phyloP scores from a whole-genome alignment of 2,888 invertebrate species.

The Teinopalpus imperialis region DNA sequence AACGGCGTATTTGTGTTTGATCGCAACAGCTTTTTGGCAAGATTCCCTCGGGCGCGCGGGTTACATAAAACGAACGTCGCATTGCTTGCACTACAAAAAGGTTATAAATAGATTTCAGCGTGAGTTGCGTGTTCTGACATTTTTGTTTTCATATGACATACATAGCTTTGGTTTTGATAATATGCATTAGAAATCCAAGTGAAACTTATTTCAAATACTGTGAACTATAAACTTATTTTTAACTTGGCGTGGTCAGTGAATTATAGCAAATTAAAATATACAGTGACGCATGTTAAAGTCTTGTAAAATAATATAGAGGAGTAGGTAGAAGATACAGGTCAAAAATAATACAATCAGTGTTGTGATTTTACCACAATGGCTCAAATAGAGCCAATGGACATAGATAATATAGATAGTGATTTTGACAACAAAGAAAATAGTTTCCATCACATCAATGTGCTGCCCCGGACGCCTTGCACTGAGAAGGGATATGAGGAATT shows the following conservation, averaged over 20 bases:
- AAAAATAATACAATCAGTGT: conserved; percentile 10
- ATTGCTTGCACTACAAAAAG: conserved; percentile 61
- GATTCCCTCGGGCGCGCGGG: conserved; percentile 67
- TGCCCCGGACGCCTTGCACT: conserved; percentile 50
- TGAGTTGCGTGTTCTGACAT: conserved; percentile 73
- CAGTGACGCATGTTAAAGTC: conserved; percentile 26
- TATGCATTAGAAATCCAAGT: conserved; percentile 71
- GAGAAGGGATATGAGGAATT: conserved; percentile 73
- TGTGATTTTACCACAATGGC: conserved; percentile 50
- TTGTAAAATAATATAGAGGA: conserved; percentile 7
- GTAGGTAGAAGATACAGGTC: background rate
- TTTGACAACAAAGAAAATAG: conserved; percentile 74
- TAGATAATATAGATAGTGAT: conserved; percentile 59
- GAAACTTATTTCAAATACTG: conserved; percentile 68
- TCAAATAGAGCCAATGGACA: conserved; percentile 69
- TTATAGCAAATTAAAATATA: conserved; percentile 15
- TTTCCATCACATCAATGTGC: conserved; percentile 60
- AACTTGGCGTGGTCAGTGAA: conserved; percentile 45
- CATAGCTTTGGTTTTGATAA: conserved; percentile 56
- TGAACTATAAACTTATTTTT: conserved; percentile 65
- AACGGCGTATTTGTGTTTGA: conserved; percentile 46
- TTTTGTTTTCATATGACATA: conserved; percentile 78
- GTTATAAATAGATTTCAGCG: conserved; percentile 75
- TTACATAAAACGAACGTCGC: conserved; percentile 71
- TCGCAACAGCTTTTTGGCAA: conserved; percentile 68